phyloP scores from a whole-genome alignment of 1,140 invertebrate genomes.

The Drosophila bocki region DNA sequence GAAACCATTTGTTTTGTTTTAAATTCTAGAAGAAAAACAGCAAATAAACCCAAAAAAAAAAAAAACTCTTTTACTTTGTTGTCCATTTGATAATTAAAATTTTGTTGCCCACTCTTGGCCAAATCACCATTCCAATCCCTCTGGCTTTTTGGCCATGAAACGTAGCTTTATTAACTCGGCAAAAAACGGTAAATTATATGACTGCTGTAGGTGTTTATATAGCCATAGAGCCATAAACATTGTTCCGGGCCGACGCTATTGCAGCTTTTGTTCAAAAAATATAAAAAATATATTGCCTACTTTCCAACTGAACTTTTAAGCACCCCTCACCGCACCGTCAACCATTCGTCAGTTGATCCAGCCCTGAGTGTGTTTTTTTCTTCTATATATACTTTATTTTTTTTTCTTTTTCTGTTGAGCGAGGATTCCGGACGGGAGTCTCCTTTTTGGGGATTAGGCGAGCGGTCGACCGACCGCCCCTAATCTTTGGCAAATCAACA shows the following conservation, averaged over 20 bases:
- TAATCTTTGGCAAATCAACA: constrained; percentile 62
- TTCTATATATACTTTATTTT: neutral
- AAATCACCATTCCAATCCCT: constrained; percentile 1
- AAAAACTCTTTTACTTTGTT: constrained; percentile 13
- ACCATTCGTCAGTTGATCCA: constrained; percentile 43
- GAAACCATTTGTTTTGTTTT: neutral
- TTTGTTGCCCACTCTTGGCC: constrained; percentile 12
- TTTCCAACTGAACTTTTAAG: constrained; percentile 40
- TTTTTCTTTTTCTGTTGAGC: neutral
- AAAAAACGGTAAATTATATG: constrained; percentile 55
- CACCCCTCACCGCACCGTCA: constrained; percentile 29
- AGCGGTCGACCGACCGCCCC: constrained; percentile 46
- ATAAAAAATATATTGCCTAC: constrained; percentile 64
- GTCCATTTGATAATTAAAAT: constrained; percentile 47
- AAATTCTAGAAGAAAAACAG: neutral
- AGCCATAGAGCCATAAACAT: constrained; percentile 63
- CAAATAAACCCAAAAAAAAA: neutral
- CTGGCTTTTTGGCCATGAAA: constrained; percentile 8
- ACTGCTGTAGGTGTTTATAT: constrained; percentile 70
- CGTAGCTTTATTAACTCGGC: constrained; percentile 47
- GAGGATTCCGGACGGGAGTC: constrained; percentile 18
- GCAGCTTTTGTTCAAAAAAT: constrained; percentile 36
- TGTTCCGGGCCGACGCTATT: constrained; percentile 28
- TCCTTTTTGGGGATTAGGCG: constrained; percentile 52
- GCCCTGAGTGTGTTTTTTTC: constrained; percentile 21